phyloP scores from a whole-genome alignment of 2,888 invertebrate species.

The Chrysodeixis includens region DNA sequence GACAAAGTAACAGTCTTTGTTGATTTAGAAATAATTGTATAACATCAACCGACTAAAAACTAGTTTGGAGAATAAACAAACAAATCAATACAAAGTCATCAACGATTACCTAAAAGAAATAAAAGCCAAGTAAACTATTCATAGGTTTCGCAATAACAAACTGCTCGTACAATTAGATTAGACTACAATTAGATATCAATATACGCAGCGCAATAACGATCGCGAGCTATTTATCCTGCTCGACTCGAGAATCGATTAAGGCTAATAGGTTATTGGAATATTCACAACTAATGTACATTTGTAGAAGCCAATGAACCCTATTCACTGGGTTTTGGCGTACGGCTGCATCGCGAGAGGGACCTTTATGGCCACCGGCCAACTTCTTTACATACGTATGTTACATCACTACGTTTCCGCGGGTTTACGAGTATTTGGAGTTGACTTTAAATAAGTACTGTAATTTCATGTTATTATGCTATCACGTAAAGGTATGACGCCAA shows the following conservation, averaged over 20 bases:
- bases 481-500: too few species aligned
- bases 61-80: too few species aligned
- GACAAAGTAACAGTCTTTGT: too few species aligned
- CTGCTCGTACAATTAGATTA: not conserved
- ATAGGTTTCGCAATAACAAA: not conserved
- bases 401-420: not conserved
- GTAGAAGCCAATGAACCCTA: conserved; percentile 22
- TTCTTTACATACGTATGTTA: not conserved
- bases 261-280: conserved; percentile 26
- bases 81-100: too few species aligned
- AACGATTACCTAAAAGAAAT: too few species aligned
- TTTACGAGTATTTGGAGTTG: not conserved
- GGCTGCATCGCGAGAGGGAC: conserved; percentile 1
- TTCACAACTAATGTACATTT: conserved; percentile 18
- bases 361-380: not conserved
- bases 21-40: too few species aligned
- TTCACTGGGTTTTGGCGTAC: not conserved
- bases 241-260: conserved; percentile 24
- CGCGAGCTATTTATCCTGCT: conserved; percentile 10
- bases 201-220: not conserved
- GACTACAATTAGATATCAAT: not conserved
- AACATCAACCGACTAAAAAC: too few species aligned
- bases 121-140: too few species aligned
- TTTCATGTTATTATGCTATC: not conserved
- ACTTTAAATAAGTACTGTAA: not conserved